Base-by-base conservation (phyloP, 92 coral and sea anemone species). In the Porites lobata region DNA sequence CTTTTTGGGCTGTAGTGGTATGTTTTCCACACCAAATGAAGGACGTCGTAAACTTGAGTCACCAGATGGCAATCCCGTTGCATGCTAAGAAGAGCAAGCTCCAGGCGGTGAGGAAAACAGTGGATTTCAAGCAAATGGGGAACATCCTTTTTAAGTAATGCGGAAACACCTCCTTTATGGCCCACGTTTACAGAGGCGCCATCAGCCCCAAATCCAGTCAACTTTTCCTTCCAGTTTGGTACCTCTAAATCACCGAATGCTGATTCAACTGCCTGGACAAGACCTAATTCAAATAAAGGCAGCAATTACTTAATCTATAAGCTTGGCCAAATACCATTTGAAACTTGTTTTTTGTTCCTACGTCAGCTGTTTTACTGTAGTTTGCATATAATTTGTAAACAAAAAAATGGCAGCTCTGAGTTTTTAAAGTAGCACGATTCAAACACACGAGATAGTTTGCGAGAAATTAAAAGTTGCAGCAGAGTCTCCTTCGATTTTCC, bases 111-210 rank as follows among this genome's bases (percentile, higher is more conserved):
- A 14, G 83, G 88, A 47, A 85, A 52, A 32, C 89, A 76, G 77
- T 85, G 78, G 70, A 85, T 9, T 21, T 76, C 77, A 1, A 85
- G 18, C 67, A 85, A 64, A 52, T 85, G 66, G 43, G 84, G 89
- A 71, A 75, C 54, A 64, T 85, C 75, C 64, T 76, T n/a, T 50
- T 77, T 76, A 50, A 76, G 76, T 14, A 22, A 21, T 67, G 77
- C 83, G 8, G 66, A 22, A 51, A 85, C 89, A 66, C 83, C 83
- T 62, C 89, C 82, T 65, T 72, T 85, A 12, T 75, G 68, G 24
- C 91, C 91, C 81, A 88, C n/a, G 82, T 88, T 88, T 18, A 88
- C 91, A 0, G 72, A 32, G 12, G 87, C 91, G 51, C 87, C 91
- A 72, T 87, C 87, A 19, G 81, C 87, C 50, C 86, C 91, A 71